Base-by-base conservation (phyloP, 2,888 invertebrate species). In the Brachylomia viminalis region DNA sequence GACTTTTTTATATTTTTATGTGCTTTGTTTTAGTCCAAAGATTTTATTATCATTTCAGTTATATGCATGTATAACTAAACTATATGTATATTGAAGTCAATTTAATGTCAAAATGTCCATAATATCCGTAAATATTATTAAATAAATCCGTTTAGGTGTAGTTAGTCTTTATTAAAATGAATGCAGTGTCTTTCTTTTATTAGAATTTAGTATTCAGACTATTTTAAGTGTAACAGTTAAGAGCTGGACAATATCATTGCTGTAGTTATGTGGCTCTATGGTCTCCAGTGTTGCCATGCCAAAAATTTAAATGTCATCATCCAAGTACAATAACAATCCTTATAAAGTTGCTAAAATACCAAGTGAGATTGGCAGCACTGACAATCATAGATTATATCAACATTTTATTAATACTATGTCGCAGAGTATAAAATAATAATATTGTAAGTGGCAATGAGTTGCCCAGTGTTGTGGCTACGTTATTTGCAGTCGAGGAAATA, bases 21-120 rank as follows among this genome's bases (percentile, higher is more conserved):
- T 92, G 88, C 88, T 92, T 91, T 77, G 84, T 91, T 86, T 67
- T 88, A 80, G 87, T 91, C 93, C 93, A 93, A 93, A 93, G 93
- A 93, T 90, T 85, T 89, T 87, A 85, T 86, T 84, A 85, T 82
- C 64, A 66, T 82, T 85, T 82, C 84, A 76, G 89, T 91, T 92
- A 90, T 91, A 90, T 87, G 54, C 81, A 49, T 27, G 86, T 90
- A 90, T 91, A 92, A 86, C 88, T 62, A 67, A 75, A 81, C 69
- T 80, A 80, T 80, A 75, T 82, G 81, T 87, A 85, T 86, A 88
- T 64, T 84, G 80, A 80, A 87, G 86, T 88, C 87, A 87, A 87
- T 87, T 85, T 73, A 85, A 42, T 83, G 85, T 88, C 77, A 75
- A 76, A 85, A 83, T 87, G 83, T 83, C 87, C 86, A 77, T 80